A percentile compares a stretch with the other conserved stretches of the same genome.
These are phyloP conservation scores for Podocnemis expansa DNA, from an alignment of 2,113 vertebrate species.

Conservation along the genomic window DNA sequence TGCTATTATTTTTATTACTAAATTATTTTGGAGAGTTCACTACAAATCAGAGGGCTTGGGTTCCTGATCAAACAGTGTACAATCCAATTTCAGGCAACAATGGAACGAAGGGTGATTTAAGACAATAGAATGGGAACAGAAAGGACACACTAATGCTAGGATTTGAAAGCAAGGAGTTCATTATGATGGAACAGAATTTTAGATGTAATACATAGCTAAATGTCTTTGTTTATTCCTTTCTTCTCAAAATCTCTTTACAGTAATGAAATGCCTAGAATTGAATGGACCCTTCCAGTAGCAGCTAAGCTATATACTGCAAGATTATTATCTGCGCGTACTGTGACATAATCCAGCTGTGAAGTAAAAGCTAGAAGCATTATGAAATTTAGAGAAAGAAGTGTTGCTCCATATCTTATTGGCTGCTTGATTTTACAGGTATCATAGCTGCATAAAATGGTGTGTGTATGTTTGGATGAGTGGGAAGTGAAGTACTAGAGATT, in stretches of 20 bases:
- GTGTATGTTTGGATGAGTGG: neutral
- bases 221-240: neutral
- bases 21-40: neutral
- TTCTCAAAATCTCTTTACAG: neutral
- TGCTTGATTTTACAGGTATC: neutral
- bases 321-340: too few relatives aligned
- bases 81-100: neutral
- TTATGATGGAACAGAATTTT: neutral
- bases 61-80: too few relatives aligned
- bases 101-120: neutral
- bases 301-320: neutral
- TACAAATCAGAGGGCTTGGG: neutral
- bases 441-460: neutral
- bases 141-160: neutral
- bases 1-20: too few relatives aligned
- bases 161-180: neutral
- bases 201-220: neutral
- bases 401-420: neutral
- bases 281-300: fast-evolving
- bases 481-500: neutral
- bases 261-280: neutral
- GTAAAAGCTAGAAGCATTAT: neutral
- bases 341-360: neutral
- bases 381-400: neutral
- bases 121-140: too few relatives aligned